A percentile compares a stretch with the other conserved stretches of the same genome.
Evolutionary conservation across 2,113 vertebrate genomes (phyloP).

Genomic region (Calonectris borealis): DNA sequence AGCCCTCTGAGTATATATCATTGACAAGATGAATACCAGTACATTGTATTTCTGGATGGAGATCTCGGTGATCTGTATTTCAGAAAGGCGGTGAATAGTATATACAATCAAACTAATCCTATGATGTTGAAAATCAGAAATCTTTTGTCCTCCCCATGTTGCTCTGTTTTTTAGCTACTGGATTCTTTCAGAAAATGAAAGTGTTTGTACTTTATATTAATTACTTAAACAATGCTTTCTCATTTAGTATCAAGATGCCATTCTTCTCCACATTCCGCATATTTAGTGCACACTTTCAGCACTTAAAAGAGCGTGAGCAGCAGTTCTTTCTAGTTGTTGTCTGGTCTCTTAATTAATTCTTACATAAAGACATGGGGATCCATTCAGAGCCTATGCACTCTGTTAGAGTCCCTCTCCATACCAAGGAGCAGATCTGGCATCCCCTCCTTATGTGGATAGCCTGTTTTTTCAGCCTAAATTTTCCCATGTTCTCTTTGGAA

Average conservation of each 20-base stretch:
- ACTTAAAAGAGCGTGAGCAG: background rate
- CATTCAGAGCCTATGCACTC: background rate
- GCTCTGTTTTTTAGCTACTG: background rate
- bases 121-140: conserved; percentile 1
- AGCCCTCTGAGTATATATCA: background rate
- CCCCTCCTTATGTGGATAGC: background rate
- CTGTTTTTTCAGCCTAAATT: background rate
- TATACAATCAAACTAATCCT: background rate
- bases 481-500: background rate
- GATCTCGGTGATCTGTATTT: conserved; percentile 29
- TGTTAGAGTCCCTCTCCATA: background rate
- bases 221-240: background rate
- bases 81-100: conserved; percentile 22
- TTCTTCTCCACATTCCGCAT: background rate
- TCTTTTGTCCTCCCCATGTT: background rate
- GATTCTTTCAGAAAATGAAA: background rate
- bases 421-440: background rate
- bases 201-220: background rate
- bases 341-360: background rate
- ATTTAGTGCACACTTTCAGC: background rate
- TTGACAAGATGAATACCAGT: conserved; percentile 6
- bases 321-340: background rate
- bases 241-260: background rate
- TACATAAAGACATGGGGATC: background rate
- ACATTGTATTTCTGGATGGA: background rate